Evolutionary conservation across 2,797 vertebrate species (phyloP), one percentile per base, ranked within the genome.

Genomic region (Gila robusta): DNA sequence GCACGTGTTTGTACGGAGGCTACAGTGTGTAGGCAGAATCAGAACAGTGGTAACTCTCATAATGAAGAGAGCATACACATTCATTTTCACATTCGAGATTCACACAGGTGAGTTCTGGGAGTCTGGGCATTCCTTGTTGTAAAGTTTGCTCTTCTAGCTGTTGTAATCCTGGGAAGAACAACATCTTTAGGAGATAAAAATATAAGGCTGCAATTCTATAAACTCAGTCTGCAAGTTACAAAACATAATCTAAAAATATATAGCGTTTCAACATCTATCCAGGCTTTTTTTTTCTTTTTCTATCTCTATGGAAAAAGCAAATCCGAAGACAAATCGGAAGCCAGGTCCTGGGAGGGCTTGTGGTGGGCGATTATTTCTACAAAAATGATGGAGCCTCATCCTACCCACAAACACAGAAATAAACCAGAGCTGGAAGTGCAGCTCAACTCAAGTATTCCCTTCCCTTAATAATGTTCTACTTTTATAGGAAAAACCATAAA

Each of bases 341-440:
- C 81, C 21, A 70, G 10, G 44, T 83, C 73, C 74, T 19, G 44
- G 67, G 32, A 64, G 66, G 49, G 56, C 77, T 64, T 39, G 23
- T 72, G 66, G 86, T 87, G 78, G 80, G 81, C 32, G 72, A 81
- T 81, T 11, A 62, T 82, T 84, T 84, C 59, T 77, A 56, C 67
- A 47, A 85, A 88, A 84, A 67, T 41, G 32, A 81, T 69, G 49
- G 66, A 88, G 79, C 35, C 54, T 62, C 39, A 32, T 82, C 67
- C 87, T 84, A 70, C 82, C 72, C 87, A 56, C 76, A 62, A 74
- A 82, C 78, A 59, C 69, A 67, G 26, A 86, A 66, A 81, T 76
- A 81, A 62, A 87, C 84, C 77, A 82, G 39, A 85, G 73, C 72
- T 79, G 44, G 76, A 83, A 70, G 39, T 49, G 23, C 21, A 70